Conservation (phyloP, 2,888 invertebrate species). For the Acheta domesticus region DNA sequence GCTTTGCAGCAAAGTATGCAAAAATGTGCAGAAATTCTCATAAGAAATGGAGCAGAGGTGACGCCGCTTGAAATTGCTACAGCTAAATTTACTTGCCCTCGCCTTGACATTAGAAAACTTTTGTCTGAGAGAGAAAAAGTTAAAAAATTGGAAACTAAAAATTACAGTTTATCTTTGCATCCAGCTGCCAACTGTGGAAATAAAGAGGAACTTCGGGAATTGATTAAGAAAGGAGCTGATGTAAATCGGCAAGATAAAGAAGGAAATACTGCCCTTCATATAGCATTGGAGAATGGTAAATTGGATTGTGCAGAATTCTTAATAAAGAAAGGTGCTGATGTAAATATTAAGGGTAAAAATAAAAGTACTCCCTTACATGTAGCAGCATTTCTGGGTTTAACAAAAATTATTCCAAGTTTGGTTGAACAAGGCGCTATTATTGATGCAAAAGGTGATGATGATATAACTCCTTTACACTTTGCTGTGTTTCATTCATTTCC, state of each 20-base stretch:
- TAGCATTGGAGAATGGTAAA: background rate
- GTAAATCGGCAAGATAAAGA: background rate
- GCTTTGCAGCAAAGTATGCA: background rate
- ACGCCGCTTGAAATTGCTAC: background rate
- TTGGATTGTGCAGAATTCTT: background rate
- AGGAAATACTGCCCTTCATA: background rate
- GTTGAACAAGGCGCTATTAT: background rate
- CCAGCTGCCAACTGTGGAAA: background rate
- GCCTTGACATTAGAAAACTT: background rate
- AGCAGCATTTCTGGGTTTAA: background rate
- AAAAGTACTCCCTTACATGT: background rate
- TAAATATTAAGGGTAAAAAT: background rate
- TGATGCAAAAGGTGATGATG: background rate
- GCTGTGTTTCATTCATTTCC: background rate
- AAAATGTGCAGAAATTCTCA: background rate
- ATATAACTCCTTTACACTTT: background rate
- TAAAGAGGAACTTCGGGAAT: background rate
- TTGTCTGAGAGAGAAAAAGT: background rate
- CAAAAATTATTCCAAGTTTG: background rate
- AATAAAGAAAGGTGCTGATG: background rate
- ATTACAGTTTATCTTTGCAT: background rate
- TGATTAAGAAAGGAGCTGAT: background rate
- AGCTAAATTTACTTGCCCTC: background rate
- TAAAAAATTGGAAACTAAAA: background rate
- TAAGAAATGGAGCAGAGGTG: background rate